These are phyloP conservation scores for Dufourea novaeangliae DNA, from an alignment of 1,140 invertebrate species.

Conservation along the genomic window DNA sequence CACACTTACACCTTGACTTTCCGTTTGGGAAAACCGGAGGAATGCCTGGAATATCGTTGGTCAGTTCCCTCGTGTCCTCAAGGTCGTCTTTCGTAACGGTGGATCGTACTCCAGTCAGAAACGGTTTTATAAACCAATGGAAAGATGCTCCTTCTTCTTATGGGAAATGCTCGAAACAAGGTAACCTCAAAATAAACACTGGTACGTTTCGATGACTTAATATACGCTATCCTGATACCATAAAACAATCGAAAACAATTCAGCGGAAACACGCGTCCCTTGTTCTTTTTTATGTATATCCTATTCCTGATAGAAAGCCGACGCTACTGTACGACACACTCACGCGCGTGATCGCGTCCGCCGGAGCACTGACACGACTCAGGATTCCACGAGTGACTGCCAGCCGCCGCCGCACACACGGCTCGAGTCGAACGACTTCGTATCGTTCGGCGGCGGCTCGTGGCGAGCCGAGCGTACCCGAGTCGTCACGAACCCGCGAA, in stretches of 20 bases:
- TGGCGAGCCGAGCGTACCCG: constrained; percentile 52
- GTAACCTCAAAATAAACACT: neutral
- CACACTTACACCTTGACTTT: neutral
- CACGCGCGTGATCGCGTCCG: constrained; percentile 55
- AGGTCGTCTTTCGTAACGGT: neutral
- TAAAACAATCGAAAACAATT: too few relatives aligned
- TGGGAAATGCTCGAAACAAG: too few relatives aligned
- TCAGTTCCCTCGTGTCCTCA: neutral
- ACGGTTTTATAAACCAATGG: too few relatives aligned
- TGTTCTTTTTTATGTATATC: neutral
- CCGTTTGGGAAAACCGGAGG: neutral
- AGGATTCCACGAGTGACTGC: constrained; percentile 56
- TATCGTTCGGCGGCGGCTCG: constrained; percentile 44
- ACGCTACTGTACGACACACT: constrained; percentile 18
- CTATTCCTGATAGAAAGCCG: neutral
- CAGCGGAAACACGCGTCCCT: neutral
- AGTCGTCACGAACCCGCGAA: constrained; percentile 45
- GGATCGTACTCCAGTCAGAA: neutral
- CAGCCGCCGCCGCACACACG: constrained; percentile 42
- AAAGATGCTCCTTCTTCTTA: too few relatives aligned
- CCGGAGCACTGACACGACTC: constrained; percentile 62
- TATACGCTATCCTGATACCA: too few relatives aligned
- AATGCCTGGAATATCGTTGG: neutral
- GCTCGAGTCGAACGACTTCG: constrained; percentile 50
- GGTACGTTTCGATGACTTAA: too few relatives aligned